phyloP scores from a whole-genome alignment of 1,140 invertebrate genomes.

The Dreissena rostriformis region DNA sequence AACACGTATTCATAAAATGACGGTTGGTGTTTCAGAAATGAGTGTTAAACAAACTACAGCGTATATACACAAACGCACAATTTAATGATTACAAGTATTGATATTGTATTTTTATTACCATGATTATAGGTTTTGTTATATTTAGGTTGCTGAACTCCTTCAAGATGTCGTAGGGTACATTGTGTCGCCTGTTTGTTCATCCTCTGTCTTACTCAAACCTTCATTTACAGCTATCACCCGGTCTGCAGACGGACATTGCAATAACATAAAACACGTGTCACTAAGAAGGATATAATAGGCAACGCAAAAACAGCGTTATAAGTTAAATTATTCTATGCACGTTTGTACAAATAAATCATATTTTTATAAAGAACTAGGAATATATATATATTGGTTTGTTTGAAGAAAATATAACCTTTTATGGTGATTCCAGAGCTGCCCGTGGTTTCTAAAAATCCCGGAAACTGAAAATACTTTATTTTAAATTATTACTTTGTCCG shows the following conservation, averaged over 20 bases:
- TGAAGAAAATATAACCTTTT: neutral
- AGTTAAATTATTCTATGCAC: neutral
- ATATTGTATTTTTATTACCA: too few relatives aligned
- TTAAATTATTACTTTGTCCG: neutral
- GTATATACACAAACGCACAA: too few relatives aligned
- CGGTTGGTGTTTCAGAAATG: too few relatives aligned
- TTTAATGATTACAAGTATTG: too few relatives aligned
- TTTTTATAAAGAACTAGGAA: neutral
- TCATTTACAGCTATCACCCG: neutral
- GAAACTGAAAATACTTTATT: conserved; percentile 36
- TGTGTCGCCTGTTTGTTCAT: neutral
- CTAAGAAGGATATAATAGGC: neutral
- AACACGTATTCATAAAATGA: too few relatives aligned
- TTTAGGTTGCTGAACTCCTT: conserved; percentile 5
- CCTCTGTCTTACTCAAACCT: neutral
- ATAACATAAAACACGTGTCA: neutral
- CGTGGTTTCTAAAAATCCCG: conserved; percentile 1
- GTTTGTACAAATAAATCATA: neutral
- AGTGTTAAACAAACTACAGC: too few relatives aligned
- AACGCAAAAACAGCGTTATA: too few relatives aligned
- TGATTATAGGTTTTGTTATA: conserved; percentile 12
- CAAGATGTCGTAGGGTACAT: conserved; percentile 12
- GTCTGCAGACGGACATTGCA: neutral
- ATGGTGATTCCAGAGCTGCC: conserved; percentile 10
- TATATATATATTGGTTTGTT: too few relatives aligned